Evolutionary conservation across 2,113 vertebrate species (phyloP).

Genomic region (Apodemus speciosus): DNA sequence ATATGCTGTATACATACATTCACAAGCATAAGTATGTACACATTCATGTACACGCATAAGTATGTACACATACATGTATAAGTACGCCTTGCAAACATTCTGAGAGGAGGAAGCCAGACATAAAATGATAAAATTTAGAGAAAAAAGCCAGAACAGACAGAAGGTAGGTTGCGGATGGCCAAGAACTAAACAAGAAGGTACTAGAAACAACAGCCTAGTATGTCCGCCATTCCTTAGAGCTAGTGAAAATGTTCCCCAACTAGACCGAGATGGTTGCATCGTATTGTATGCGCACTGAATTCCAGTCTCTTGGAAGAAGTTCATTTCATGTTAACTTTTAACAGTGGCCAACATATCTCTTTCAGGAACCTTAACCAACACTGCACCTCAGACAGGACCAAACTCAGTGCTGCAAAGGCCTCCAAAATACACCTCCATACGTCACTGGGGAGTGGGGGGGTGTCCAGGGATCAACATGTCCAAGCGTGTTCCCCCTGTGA

Average conservation of each 20-base stretch:
- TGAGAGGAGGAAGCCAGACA: not conserved
- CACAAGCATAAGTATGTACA: no score
- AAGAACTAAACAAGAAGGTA: not conserved
- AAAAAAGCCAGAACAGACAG: slow-evolving; percentile 5
- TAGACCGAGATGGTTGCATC: not conserved
- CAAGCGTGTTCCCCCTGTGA: not conserved
- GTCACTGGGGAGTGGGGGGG: not conserved
- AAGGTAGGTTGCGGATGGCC: not conserved
- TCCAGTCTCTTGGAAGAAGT: not conserved
- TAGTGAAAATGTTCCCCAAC: not conserved
- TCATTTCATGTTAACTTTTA: not conserved
- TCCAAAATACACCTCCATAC: not conserved
- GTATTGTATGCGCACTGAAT: not conserved
- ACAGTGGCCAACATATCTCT: not conserved
- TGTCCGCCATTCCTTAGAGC: not conserved
- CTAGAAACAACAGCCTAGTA: not conserved
- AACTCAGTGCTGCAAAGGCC: not conserved
- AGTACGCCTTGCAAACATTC: not conserved
- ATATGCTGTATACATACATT: no score
- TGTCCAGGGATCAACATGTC: not conserved
- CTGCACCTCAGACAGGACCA: not conserved
- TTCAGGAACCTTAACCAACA: not conserved
- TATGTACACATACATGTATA: no score
- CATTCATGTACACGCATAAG: no score
- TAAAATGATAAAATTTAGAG: not conserved